phyloP scores from a whole-genome alignment of 2,797 vertebrate genomes.

The Hirundo rustica region DNA sequence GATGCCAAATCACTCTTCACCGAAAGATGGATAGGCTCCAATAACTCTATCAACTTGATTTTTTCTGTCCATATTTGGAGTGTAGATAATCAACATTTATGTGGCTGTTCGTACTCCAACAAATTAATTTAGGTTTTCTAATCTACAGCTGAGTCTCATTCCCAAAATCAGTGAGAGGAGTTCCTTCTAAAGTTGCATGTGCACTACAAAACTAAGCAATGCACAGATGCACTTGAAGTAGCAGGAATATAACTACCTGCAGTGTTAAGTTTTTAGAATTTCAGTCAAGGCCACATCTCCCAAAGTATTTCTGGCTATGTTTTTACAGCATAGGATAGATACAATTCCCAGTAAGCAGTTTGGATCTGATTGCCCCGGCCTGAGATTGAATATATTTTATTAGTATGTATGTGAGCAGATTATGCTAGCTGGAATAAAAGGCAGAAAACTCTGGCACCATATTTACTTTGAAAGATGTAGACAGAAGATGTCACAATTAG shows the following conservation, averaged over 20 bases:
- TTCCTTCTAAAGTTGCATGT: not conserved
- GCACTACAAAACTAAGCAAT: not conserved
- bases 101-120: not conserved
- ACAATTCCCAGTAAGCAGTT: not conserved
- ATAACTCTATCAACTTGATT: not conserved
- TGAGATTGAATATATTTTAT: not conserved
- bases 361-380: not conserved
- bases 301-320: not conserved
- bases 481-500: not conserved
- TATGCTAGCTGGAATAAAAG: not conserved
- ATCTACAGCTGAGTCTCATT: not conserved
- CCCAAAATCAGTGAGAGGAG: not conserved
- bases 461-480: not conserved
- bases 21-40: not conserved
- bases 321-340: not conserved
- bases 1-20: not conserved
- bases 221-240: not conserved
- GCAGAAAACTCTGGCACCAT: not conserved
- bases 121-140: not conserved
- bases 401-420: not conserved
- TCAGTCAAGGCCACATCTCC: not conserved
- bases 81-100: not conserved
- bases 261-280: not conserved
- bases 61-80: not conserved
- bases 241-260: not conserved